A percentile compares a stretch with the other conserved stretches of the same genome.
Conservation (phyloP, 1,140 invertebrate genomes). For the Cydia pomonella region DNA sequence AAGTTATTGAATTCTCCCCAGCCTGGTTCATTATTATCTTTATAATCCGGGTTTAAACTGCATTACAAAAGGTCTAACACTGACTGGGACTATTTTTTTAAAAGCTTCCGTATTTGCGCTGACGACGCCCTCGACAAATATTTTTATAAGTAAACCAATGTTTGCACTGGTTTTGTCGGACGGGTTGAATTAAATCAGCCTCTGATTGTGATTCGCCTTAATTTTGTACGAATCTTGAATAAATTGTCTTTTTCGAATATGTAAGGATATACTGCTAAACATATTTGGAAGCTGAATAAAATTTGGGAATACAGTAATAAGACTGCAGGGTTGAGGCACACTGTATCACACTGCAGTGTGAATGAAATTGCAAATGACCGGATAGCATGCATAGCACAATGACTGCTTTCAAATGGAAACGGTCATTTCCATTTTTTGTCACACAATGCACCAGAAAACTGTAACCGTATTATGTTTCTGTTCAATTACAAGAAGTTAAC, state of each 20-base stretch:
- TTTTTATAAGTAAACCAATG: constrained; percentile 76
- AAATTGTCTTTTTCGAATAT: constrained; percentile 34
- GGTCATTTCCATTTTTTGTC: not conserved
- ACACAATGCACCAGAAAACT: not conserved
- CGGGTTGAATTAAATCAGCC: constrained; percentile 63
- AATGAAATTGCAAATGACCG: no score
- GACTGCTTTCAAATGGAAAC: not conserved
- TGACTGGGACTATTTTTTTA: constrained; percentile 57
- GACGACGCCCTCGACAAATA: constrained; percentile 69
- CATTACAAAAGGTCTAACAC: constrained; percentile 64
- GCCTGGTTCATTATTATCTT: constrained; percentile 68
- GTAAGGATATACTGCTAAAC: not conserved
- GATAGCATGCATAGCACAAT: no score
- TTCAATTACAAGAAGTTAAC: not conserved
- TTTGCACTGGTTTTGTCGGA: constrained; percentile 65
- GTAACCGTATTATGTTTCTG: no score
- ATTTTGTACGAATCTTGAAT: constrained; percentile 58
- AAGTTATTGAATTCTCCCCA: constrained; percentile 45
- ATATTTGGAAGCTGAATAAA: not conserved
- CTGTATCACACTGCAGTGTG: no score
- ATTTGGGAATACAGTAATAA: not conserved
- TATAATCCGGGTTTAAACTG: constrained; percentile 70
- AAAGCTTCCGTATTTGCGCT: constrained; percentile 61
- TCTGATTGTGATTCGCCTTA: constrained; percentile 56
- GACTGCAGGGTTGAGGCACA: no score